These are phyloP conservation scores for Vultur gryphus DNA, from an alignment of 2,797 vertebrate species.

Conservation along the genomic window DNA sequence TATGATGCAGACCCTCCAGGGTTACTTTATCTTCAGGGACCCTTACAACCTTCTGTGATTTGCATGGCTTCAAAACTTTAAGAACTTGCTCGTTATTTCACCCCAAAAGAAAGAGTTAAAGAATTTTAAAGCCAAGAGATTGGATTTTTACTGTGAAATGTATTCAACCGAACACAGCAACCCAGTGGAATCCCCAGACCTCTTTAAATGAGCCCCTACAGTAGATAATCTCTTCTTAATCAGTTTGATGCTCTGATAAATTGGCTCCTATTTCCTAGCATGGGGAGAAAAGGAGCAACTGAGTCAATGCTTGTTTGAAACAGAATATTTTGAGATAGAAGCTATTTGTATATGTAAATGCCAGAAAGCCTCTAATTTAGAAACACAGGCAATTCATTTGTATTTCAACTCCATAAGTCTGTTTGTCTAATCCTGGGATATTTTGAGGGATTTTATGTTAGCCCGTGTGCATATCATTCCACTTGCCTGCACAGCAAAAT, in stretches of 20 bases:
- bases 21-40: background rate
- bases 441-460: conserved; percentile 30
- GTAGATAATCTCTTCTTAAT: conserved; percentile 37
- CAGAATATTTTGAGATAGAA: background rate
- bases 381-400: background rate
- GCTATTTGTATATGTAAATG: background rate
- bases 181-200: background rate
- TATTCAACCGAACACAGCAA: background rate
- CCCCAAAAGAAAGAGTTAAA: background rate
- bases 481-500: conserved; percentile 46
- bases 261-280: background rate
- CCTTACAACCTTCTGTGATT: background rate
- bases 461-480: conserved; percentile 2
- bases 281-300: background rate
- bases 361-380: conserved; percentile 2
- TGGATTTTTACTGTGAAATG: background rate
- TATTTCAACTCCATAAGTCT: background rate
- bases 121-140: background rate
- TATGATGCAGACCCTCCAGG: background rate
- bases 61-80: background rate
- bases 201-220: conserved; percentile 1
- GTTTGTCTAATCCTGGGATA: conserved; percentile 12
- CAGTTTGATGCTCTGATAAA: conserved; percentile 45
- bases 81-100: background rate
- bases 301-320: background rate